Base-by-base conservation (phyloP, 1,140 invertebrate genomes). In the Macrobrachium nipponense region DNA sequence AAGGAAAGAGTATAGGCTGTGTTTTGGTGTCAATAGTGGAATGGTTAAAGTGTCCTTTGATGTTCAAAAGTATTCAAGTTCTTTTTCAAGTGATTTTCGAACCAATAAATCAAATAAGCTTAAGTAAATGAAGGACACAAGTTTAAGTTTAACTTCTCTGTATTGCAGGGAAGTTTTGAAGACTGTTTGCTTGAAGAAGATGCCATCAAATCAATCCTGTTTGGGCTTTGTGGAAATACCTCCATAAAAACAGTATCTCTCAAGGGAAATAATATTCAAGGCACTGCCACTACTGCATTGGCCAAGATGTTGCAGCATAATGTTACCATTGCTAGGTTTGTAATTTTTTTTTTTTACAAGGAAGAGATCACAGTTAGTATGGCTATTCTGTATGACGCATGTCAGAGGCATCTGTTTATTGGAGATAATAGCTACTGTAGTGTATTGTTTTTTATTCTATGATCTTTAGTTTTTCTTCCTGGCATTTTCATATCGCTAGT, bases 281-380 rank as follows among this genome's bases (percentile, higher is more conserved):
- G 76, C 59, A 80, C 18, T 68, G 73, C 44, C 58, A 80, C 77
- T 27, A 20, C 51, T 80, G 83, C 83, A 15, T n/a, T 86, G 14
- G 66, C 83, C 2, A 86, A 86, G 36, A 86, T 86, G 83, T 12
- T 86, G 2, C 77, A 68, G 23, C 83, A 86, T 73, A 86, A 86
- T 60, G 27, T 10, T 17, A 72, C 77, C 10, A 73, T 86, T 80
- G 51, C 68, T 59, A 86, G 83, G 83, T 79, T 0, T 5, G n/a
- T 76, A 10, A 18, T 43, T 27, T 36, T 76, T 15, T 27, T 36
- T 18, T 11, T 75, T 43, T 36, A 51, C 7, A 51, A 36, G 3
- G 51, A 59, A 14, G 4, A 76, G 5, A 17, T 44, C 27, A 51
- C 2, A 43, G n/a, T 8, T 43, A 20, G 0, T 75, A 10, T 76